These are phyloP conservation scores for Pipistrellus kuhlii DNA, from an alignment of 2,797 vertebrate species.

Conservation along the genomic window DNA sequence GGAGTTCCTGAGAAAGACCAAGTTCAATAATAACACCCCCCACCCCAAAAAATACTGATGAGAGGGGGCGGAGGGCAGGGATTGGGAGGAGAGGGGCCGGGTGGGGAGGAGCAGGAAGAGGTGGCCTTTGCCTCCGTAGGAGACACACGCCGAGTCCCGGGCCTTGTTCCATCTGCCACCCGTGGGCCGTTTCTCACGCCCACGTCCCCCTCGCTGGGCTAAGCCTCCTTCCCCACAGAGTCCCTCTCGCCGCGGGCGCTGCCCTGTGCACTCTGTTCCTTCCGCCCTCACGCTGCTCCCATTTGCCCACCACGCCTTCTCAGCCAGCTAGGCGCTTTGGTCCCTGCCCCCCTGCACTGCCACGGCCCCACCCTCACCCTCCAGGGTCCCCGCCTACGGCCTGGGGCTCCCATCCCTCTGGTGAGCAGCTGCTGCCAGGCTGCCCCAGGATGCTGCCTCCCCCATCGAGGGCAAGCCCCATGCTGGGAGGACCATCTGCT, in stretches of 20 bases:
- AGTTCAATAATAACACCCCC: neutral
- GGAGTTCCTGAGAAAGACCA: conserved; percentile 37
- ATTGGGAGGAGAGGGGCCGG: too few species aligned
- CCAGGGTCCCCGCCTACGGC: neutral
- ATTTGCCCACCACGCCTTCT: rapidly evolving
- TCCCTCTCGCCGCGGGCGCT: neutral
- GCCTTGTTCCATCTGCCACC: rapidly evolving
- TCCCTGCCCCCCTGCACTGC: neutral
- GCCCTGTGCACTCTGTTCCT: rapidly evolving
- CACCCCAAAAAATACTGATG: neutral
- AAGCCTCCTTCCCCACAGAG: neutral
- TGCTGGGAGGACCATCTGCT: rapidly evolving
- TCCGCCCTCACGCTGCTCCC: neutral
- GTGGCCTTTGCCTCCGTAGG: neutral
- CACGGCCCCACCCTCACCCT: neutral
- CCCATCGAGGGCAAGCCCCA: rapidly evolving
- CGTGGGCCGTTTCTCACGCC: rapidly evolving
- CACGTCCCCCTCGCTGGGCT: neutral
- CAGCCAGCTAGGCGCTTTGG: neutral
- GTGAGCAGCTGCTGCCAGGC: too few species aligned
- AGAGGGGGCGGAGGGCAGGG: neutral
- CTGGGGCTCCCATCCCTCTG: neutral
- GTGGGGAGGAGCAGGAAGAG: neutral
- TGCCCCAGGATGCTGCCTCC: neutral
- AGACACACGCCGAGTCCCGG: neutral